Percentiles rank a stretch among this genome's conserved stretches.
Conservation (phyloP, 2,797 vertebrate species). For the Heterohyrax brucei region DNA sequence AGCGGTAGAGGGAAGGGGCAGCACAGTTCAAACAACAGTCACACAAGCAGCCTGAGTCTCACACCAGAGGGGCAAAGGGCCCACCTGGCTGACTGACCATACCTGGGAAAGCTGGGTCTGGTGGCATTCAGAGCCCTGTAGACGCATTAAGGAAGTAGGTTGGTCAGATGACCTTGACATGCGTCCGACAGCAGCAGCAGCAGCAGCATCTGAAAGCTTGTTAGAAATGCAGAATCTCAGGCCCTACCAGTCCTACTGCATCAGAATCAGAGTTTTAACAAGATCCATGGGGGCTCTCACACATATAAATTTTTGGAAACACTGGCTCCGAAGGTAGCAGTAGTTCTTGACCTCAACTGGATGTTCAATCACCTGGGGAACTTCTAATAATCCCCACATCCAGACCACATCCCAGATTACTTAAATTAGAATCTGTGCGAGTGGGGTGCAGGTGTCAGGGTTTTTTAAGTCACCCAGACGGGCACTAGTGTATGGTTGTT, state of each 20-base stretch:
- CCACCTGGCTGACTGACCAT: rapidly evolving
- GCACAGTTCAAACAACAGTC: neutral
- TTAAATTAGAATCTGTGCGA: neutral
- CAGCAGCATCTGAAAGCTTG: neutral
- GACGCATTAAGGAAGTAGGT: neutral
- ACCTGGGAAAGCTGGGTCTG: neutral
- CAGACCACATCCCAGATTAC: neutral
- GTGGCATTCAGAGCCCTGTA: neutral
- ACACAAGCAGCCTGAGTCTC: neutral
- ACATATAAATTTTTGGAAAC: neutral
- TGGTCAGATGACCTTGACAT: neutral
- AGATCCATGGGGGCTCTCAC: neutral
- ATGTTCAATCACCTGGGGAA: neutral
- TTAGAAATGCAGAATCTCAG: neutral
- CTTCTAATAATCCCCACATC: neutral
- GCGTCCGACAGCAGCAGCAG: neutral
- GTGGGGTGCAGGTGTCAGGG: neutral
- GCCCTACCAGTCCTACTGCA: neutral
- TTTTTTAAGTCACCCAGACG: neutral
- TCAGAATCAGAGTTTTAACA: neutral
- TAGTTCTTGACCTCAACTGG: neutral
- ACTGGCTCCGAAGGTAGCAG: neutral
- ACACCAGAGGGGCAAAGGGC: neutral
- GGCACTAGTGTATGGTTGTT: neutral
- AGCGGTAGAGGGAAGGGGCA: neutral